Conservation (phyloP, 2,113 vertebrate species). For the Mobula birostris region DNA sequence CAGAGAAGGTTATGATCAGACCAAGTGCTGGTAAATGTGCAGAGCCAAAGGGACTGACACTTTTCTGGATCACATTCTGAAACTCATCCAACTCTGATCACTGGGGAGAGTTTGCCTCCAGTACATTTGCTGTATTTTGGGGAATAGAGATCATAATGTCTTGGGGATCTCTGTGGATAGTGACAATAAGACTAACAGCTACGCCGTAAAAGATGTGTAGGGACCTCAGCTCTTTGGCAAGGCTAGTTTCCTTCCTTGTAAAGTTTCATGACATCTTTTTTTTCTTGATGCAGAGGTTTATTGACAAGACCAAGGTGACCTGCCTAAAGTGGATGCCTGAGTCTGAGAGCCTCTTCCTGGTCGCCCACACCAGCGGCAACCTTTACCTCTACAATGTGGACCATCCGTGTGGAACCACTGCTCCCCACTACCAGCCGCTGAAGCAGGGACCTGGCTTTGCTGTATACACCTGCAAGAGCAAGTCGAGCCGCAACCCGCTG, state of each 20-base stretch:
- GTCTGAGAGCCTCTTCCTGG: conserved; percentile 78
- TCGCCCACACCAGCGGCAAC: conserved; percentile 80
- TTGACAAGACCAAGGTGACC: conserved; percentile 88
- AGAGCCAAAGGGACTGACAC: too few relatives aligned
- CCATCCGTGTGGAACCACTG: conserved; percentile 64
- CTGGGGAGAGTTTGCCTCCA: neutral
- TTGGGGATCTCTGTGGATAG: neutral
- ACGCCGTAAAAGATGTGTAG: neutral
- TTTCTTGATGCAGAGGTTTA: conserved; percentile 65
- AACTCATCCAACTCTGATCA: neutral
- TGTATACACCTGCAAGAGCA: conserved; percentile 79
- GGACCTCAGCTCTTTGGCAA: too few relatives aligned
- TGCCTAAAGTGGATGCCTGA: conserved; percentile 79
- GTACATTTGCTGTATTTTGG: neutral
- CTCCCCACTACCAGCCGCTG: conserved; percentile 74
- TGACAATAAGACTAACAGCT: neutral
- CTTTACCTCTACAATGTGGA: conserved; percentile 83
- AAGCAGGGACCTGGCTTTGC: conserved; percentile 79
- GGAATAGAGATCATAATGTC: neutral
- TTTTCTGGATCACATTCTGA: neutral
- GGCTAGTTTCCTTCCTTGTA: neutral
- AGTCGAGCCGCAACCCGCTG: conserved; percentile 74
- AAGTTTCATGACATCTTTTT: neutral
- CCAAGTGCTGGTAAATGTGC: too few relatives aligned
- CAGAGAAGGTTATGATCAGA: too few relatives aligned